Conservation (phyloP, 2,113 vertebrate species). For the Manacus vitellinus region DNA sequence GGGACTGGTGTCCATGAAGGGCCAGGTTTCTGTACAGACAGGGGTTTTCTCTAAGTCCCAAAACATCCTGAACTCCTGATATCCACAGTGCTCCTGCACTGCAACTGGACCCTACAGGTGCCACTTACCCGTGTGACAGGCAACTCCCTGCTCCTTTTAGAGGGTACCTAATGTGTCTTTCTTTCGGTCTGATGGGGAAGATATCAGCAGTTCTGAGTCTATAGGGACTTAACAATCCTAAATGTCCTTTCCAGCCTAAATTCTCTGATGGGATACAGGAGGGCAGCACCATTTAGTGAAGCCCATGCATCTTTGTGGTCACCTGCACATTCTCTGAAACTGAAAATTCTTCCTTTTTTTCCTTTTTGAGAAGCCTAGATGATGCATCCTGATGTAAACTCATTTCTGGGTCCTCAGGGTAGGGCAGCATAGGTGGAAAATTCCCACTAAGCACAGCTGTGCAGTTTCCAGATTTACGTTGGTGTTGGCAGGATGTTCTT, state of each 20-base stretch:
- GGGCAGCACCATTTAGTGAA: not conserved
- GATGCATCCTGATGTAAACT: not conserved
- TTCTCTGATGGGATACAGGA: not conserved
- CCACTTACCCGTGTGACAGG: not conserved
- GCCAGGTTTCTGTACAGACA: not conserved
- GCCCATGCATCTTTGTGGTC: not conserved
- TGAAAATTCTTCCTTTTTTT: not conserved
- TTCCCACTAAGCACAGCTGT: not conserved
- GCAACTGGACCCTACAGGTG: not conserved
- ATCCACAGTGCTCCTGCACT: rapidly evolving
- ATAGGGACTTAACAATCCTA: no score
- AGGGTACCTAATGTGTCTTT: not conserved
- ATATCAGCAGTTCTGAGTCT: not conserved
- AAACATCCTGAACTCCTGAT: not conserved
- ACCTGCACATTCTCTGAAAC: not conserved
- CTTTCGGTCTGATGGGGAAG: not conserved
- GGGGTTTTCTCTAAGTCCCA: not conserved
- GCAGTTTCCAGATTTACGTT: not conserved
- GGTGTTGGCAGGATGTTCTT: not conserved
- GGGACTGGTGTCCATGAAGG: not conserved
- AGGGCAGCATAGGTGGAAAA: not conserved
- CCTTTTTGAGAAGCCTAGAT: not conserved
- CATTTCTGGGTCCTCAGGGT: not conserved
- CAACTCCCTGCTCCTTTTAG: not conserved
- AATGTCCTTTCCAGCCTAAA: not conserved